Conservation (phyloP, 23 tunicate species). For the Styela clava region DNA sequence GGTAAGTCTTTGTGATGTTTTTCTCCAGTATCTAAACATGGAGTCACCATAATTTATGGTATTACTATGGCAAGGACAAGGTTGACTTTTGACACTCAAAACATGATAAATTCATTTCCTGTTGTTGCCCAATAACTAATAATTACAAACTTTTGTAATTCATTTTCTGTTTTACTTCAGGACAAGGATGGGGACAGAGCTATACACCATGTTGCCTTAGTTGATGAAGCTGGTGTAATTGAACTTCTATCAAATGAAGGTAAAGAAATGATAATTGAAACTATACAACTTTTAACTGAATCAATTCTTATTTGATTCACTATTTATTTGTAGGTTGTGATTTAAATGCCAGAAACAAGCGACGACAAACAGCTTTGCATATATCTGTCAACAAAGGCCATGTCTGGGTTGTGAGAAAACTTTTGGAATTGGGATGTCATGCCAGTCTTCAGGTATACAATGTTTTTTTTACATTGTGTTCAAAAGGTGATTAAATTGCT, state of each 20-base stretch:
- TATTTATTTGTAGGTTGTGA: slow-evolving; percentile 72
- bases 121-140: too few species aligned
- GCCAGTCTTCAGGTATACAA: slow-evolving; percentile 81
- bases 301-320: too few species aligned
- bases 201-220: slow-evolving; percentile 84
- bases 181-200: slow-evolving; percentile 96
- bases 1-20: slow-evolving; percentile 38
- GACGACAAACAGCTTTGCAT: slow-evolving; percentile 93
- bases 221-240: slow-evolving; percentile 75
- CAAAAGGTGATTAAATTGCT: too few species aligned
- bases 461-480: background rate
- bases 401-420: slow-evolving; percentile 84
- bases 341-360: slow-evolving; percentile 93
- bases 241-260: slow-evolving; percentile 74
- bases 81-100: too few species aligned
- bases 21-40: background rate
- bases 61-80: too few species aligned
- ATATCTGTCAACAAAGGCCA: slow-evolving; percentile 85
- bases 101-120: too few species aligned
- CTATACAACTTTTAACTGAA: too few species aligned
- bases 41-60: background rate
- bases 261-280: too few species aligned
- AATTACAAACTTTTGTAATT: too few species aligned
- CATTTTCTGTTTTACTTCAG: too few species aligned
- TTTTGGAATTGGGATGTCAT: slow-evolving; percentile 80